Evolutionary conservation across 1,140 invertebrate species (phyloP).

Genomic region (Drosophila insularis): DNA sequence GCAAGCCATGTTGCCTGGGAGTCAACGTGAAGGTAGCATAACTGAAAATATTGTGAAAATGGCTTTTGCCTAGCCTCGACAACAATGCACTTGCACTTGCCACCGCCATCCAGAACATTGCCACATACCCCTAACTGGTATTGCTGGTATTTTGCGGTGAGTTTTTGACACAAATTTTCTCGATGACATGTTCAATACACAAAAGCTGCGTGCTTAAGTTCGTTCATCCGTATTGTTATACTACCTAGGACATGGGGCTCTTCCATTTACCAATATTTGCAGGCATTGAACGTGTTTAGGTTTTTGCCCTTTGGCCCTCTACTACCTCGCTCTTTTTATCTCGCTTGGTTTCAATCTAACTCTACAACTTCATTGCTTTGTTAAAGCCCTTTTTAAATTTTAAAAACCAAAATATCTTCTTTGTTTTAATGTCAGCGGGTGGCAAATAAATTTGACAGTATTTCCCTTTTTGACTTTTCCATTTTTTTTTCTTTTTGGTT

Average conservation of each 20-base stretch:
- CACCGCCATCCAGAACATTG: too few species aligned
- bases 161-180: slow-evolving; percentile 75
- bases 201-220: slow-evolving; percentile 75
- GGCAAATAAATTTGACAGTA: slow-evolving; percentile 58
- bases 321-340: not conserved
- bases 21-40: slow-evolving; percentile 32
- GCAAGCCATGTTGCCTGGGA: slow-evolving; percentile 50
- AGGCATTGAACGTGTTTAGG: slow-evolving; percentile 61
- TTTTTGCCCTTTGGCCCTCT: slow-evolving; percentile 9
- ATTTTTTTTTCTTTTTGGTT: not conserved
- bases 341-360: not conserved
- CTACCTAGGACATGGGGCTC: slow-evolving; percentile 33
- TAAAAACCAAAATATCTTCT: not conserved
- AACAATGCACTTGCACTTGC: slow-evolving; percentile 48
- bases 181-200: slow-evolving; percentile 79
- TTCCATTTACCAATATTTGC: slow-evolving; percentile 52
- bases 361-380: slow-evolving; percentile 36
- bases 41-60: slow-evolving; percentile 72
- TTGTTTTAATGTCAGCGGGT: slow-evolving; percentile 51
- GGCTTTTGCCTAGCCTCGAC: slow-evolving; percentile 48
- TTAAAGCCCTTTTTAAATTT: slow-evolving; percentile 46
- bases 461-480: slow-evolving; percentile 3
- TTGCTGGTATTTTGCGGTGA: slow-evolving; percentile 54
- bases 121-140: not conserved
- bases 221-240: slow-evolving; percentile 62